Conservation (phyloP, 2,888 invertebrate species). For the Torymus aiolomorphi region DNA sequence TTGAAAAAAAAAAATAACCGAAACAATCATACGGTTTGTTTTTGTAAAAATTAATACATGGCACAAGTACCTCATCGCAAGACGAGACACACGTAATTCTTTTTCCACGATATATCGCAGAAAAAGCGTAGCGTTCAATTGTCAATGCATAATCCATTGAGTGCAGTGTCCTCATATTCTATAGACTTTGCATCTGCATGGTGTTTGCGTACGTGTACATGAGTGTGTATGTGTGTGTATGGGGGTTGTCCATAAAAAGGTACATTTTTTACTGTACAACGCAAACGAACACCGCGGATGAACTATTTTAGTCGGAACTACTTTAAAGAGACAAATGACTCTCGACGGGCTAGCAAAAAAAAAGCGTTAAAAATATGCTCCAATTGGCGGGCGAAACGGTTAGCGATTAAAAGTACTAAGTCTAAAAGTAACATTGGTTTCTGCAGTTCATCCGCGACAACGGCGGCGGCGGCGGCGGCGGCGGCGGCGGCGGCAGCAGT, state of each 20-base stretch:
- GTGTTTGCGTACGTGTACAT: slow-evolving; percentile 12
- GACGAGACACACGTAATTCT: slow-evolving; percentile 21
- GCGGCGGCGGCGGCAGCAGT: background rate
- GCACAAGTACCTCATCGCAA: slow-evolving; percentile 26
- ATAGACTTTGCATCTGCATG: background rate
- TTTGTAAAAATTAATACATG: slow-evolving; percentile 19
- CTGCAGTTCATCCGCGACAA: background rate
- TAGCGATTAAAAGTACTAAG: no score
- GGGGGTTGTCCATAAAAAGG: slow-evolving; percentile 11
- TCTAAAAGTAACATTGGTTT: background rate
- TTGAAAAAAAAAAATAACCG: slow-evolving; percentile 13
- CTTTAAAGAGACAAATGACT: no score
- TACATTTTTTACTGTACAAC: slow-evolving; percentile 25
- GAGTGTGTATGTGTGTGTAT: background rate
- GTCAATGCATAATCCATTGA: slow-evolving; percentile 20
- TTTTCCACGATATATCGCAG: background rate
- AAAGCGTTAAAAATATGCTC: no score
- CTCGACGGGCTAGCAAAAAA: no score
- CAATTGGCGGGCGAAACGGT: no score
- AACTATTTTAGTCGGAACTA: background rate
- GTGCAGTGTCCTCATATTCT: slow-evolving; percentile 44
- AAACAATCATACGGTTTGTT: slow-evolving; percentile 13
- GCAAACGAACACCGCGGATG: slow-evolving; percentile 8
- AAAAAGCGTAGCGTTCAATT: slow-evolving; percentile 17
- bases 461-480: background rate